Evolutionary conservation across 2,113 vertebrate species (phyloP).

Genomic region (Nothoprocta pentlandii): DNA sequence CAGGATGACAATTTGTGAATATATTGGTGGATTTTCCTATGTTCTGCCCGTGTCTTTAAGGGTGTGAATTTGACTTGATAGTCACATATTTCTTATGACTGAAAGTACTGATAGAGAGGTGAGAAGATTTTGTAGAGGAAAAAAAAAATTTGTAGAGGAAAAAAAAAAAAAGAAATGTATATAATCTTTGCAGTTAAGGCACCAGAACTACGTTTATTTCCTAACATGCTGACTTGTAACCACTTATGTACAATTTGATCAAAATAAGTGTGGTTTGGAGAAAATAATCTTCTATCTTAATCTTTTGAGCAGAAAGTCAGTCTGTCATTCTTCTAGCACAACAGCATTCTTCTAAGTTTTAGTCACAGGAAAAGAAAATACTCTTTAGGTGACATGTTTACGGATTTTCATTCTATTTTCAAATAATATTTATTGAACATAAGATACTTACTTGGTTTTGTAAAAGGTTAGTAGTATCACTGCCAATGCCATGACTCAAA

Average conservation of each 20-base stretch:
- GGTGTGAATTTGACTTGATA: fast-evolving
- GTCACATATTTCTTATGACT: neutral
- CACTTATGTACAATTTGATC: neutral
- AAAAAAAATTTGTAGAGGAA: neutral
- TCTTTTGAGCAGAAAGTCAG: neutral
- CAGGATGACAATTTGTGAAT: neutral
- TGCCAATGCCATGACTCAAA: neutral
- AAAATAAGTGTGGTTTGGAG: neutral
- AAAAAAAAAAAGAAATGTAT: neutral
- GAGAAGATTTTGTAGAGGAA: neutral
- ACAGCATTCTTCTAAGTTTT: neutral
- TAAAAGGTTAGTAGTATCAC: neutral
- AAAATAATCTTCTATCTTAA: neutral
- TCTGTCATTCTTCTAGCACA: neutral
- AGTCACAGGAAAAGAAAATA: neutral
- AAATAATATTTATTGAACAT: neutral
- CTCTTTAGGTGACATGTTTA: neutral
- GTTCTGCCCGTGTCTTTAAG: neutral
- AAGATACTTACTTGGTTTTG: neutral
- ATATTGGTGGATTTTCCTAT: neutral
- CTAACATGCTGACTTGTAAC: neutral
- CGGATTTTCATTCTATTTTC: neutral
- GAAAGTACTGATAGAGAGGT: neutral
- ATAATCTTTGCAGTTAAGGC: neutral
- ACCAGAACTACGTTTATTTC: neutral